Percentiles rank a stretch among this genome's conserved stretches.
Conservation (phyloP, 2,888 invertebrate genomes). For the Sylvicola cinctus region DNA sequence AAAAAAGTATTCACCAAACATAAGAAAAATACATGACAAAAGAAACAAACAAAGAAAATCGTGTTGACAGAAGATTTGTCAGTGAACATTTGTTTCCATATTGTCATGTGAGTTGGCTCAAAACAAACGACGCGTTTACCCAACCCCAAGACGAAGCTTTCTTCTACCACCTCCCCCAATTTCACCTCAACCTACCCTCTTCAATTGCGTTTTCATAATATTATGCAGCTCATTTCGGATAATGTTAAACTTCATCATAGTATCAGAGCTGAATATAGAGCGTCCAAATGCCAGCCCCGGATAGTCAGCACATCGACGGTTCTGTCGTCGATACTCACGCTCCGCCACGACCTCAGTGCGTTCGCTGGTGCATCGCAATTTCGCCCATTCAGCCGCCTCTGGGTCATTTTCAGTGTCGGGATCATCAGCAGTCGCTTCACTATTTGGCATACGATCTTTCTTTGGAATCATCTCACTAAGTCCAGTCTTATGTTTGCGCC, state of each 20-base stretch:
- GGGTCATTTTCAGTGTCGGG: slow-evolving; percentile 44
- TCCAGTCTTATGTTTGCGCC: no score
- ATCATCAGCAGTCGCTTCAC: slow-evolving; percentile 28
- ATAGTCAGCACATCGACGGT: slow-evolving; percentile 72
- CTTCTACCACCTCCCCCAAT: no score
- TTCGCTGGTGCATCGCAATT: slow-evolving; percentile 73
- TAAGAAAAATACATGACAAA: no score
- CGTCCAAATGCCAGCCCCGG: slow-evolving; percentile 81
- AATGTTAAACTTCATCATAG: slow-evolving; percentile 94
- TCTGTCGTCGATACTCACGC: slow-evolving; percentile 50
- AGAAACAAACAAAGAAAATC: no score
- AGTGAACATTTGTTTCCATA: no score
- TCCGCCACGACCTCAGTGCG: slow-evolving; percentile 75
- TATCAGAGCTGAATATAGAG: slow-evolving; percentile 87
- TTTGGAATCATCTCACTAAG: neutral
- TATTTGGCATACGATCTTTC: slow-evolving; percentile 13
- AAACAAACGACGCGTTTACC: no score
- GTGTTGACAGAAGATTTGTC: no score
- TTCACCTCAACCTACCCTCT: slow-evolving; percentile 61
- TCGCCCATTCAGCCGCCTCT: slow-evolving; percentile 61
- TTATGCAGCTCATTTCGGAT: slow-evolving; percentile 95
- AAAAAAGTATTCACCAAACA: no score
- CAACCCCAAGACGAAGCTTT: no score
- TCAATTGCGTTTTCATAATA: slow-evolving; percentile 88
- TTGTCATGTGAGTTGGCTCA: no score